Percentiles rank a stretch among this genome's conserved stretches.
Conservation (phyloP, 2,113 vertebrate genomes). For the Poecilia latipinna region DNA sequence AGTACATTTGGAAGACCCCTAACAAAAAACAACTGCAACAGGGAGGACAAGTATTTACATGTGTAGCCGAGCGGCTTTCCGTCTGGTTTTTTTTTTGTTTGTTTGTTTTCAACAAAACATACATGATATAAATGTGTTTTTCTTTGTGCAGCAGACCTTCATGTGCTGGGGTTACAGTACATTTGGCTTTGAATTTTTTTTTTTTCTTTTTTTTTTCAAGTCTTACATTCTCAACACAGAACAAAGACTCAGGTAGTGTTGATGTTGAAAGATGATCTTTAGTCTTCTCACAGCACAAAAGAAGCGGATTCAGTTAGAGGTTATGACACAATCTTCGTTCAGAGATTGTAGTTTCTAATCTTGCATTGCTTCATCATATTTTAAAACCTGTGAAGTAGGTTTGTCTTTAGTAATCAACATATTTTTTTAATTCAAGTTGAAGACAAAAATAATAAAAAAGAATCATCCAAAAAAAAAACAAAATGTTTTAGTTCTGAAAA, state of each 20-base stretch:
- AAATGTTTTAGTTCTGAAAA: conserved; percentile 3
- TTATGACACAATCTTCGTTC: neutral
- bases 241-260: conserved; percentile 39
- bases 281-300: conserved; percentile 6
- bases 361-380: neutral
- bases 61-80: conserved; percentile 45
- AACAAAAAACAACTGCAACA: conserved; percentile 86
- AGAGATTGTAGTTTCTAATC: neutral
- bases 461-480: neutral
- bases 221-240: conserved; percentile 33
- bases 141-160: conserved; percentile 56
- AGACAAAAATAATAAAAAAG: neutral
- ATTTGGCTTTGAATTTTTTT: conserved; percentile 66
- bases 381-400: conserved; percentile 23
- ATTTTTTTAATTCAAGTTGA: conserved; percentile 17
- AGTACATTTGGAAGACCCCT: conserved; percentile 97
- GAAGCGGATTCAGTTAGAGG: neutral
- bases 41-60: conserved; percentile 76
- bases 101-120: conserved; percentile 12
- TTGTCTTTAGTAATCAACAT: neutral
- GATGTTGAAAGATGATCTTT: neutral
- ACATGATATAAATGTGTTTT: conserved; percentile 42
- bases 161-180: conserved; percentile 79
- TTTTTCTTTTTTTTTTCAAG: conserved; percentile 37
- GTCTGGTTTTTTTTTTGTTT: neutral